Evolutionary conservation across 1,140 invertebrate species (phyloP).

Genomic region (Thereuonema tuberculata): DNA sequence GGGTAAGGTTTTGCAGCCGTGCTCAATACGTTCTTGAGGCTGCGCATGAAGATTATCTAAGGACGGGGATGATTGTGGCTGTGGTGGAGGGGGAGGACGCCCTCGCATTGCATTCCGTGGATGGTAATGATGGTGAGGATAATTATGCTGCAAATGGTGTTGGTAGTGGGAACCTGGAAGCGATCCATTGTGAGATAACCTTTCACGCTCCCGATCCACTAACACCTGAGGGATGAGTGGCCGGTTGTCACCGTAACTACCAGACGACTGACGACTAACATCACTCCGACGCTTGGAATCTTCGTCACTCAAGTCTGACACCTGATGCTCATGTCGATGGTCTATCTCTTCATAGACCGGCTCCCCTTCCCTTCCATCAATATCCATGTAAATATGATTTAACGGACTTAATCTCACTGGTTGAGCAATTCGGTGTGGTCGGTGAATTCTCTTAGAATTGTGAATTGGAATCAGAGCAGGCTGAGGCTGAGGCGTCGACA

Average conservation of each 20-base stretch:
- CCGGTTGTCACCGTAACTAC: slow-evolving; percentile 63
- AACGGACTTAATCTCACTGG: slow-evolving; percentile 33
- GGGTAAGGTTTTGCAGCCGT: slow-evolving; percentile 14
- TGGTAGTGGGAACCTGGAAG: slow-evolving; percentile 16
- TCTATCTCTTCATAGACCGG: slow-evolving; percentile 71
- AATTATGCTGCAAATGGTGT: slow-evolving; percentile 15
- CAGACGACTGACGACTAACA: slow-evolving; percentile 55
- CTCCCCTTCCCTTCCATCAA: slow-evolving; percentile 47
- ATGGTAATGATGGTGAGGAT: slow-evolving; percentile 14
- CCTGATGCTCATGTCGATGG: slow-evolving; percentile 25
- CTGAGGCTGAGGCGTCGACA: slow-evolving; percentile 21
- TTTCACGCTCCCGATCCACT: background rate
- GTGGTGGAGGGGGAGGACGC: slow-evolving; percentile 15
- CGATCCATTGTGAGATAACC: slow-evolving; percentile 39
- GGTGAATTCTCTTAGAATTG: slow-evolving; percentile 12
- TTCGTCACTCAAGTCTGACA: slow-evolving; percentile 65
- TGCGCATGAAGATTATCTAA: slow-evolving; percentile 9
- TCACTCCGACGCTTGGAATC: slow-evolving; percentile 58
- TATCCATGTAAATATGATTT: slow-evolving; percentile 51
- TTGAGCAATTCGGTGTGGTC: slow-evolving; percentile 18
- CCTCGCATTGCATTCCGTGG: slow-evolving; percentile 10
- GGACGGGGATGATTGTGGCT: slow-evolving; percentile 1
- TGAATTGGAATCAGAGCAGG: slow-evolving; percentile 2
- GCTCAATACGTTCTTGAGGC: slow-evolving; percentile 14
- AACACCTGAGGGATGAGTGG: slow-evolving; percentile 48